Percentiles rank a stretch among this genome's conserved stretches.
phyloP scores from a whole-genome alignment of 2,113 vertebrate genomes.

The Todiramphus saurophagus region DNA sequence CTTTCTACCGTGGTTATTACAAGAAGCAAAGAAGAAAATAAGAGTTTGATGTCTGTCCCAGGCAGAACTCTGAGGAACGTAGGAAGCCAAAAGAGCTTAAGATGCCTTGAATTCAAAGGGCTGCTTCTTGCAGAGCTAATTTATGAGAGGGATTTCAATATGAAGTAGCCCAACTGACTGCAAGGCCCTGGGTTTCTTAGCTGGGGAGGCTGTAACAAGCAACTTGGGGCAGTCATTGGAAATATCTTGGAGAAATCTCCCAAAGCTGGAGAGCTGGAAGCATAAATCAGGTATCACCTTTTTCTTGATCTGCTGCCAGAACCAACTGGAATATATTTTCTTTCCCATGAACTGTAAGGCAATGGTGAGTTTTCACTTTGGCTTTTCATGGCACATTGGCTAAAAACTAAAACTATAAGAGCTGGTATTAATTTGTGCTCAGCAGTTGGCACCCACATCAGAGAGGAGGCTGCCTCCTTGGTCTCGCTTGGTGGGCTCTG shows the following conservation, averaged over 20 bases:
- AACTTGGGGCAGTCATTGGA: not conserved
- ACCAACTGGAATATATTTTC: not conserved
- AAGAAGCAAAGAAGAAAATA: not conserved
- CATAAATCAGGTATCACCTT: not conserved
- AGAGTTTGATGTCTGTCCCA: not conserved
- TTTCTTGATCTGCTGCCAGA: not conserved
- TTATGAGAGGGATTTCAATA: not conserved
- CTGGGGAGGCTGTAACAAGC: not conserved
- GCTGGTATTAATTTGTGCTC: not conserved
- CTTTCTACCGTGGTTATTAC: not conserved
- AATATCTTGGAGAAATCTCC: not conserved
- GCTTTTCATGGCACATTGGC: not conserved
- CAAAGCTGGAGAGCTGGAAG: not conserved
- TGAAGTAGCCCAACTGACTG: not conserved
- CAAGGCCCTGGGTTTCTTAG: not conserved
- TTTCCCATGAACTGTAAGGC: not conserved
- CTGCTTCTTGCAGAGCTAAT: not conserved
- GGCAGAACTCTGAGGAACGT: not conserved
- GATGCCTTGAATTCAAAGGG: not conserved
- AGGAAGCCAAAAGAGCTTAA: not conserved
- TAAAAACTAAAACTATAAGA: not conserved
- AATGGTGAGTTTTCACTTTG: not conserved
- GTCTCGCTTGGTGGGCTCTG: not conserved
- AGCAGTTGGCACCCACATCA: not conserved
- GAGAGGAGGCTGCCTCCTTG: not conserved